Conservation (phyloP, 2,888 invertebrate genomes). For the Vesta saturnalis region DNA sequence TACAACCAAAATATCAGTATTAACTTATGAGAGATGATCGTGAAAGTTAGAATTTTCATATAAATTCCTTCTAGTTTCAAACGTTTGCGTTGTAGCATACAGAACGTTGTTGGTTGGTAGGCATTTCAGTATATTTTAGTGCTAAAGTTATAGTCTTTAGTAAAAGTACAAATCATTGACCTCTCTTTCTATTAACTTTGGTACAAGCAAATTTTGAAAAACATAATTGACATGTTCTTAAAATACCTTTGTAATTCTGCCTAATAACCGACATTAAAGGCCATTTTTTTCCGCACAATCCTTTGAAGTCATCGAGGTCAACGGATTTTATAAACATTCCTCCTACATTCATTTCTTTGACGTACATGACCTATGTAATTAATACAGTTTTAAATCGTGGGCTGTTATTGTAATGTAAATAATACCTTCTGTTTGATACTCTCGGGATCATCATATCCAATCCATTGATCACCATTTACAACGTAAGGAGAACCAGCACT, state of each 20-base stretch:
- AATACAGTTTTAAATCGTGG: neutral
- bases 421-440: constrained; percentile 74
- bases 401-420: neutral
- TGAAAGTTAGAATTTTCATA: too few relatives aligned
- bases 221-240: too few relatives aligned
- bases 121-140: too few relatives aligned
- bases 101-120: too few relatives aligned
- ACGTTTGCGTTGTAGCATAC: too few relatives aligned
- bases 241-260: constrained; percentile 65
- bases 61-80: too few relatives aligned
- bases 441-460: constrained; percentile 78
- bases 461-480: constrained; percentile 80
- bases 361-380: constrained; percentile 68
- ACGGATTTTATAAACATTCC: constrained; percentile 78
- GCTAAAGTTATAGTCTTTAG: too few relatives aligned
- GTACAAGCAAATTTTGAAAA: too few relatives aligned
- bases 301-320: constrained; percentile 83
- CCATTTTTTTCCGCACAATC: constrained; percentile 77
- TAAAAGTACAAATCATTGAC: too few relatives aligned
- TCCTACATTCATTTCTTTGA: constrained; percentile 71
- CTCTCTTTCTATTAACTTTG: too few relatives aligned
- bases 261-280: constrained; percentile 73
- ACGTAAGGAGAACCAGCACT: constrained; percentile 73
- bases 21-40: too few relatives aligned
- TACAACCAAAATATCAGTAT: too few relatives aligned